phyloP scores from a whole-genome alignment of 2,797 vertebrate genomes.

The Natrix natrix region DNA sequence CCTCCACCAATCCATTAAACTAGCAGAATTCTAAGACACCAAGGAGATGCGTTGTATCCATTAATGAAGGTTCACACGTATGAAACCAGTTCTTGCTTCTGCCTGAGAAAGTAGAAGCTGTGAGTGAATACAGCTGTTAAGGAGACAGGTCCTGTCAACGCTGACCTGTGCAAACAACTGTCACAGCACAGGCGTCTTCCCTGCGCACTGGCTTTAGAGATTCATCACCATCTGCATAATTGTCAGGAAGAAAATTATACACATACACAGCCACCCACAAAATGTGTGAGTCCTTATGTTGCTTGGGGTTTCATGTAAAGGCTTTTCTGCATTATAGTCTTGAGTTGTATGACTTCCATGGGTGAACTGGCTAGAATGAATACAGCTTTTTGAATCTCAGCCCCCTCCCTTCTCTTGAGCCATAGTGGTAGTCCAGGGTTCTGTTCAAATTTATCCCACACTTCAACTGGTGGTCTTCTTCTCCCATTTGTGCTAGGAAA shows the following conservation, averaged over 20 bases:
- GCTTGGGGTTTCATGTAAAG: neutral
- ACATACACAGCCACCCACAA: neutral
- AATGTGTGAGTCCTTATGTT: neutral
- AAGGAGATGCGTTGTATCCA: neutral
- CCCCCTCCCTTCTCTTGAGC: neutral
- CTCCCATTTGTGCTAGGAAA: neutral
- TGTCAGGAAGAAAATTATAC: neutral
- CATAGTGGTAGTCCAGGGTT: neutral
- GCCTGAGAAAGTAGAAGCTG: conserved; percentile 31
- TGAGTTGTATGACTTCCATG: neutral
- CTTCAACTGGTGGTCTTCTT: neutral
- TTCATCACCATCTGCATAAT: conserved; percentile 6
- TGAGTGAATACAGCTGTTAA: conserved; percentile 33
- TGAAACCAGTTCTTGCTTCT: conserved; percentile 30
- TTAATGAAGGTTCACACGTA: neutral
- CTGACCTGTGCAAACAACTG: neutral
- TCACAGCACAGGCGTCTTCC: neutral
- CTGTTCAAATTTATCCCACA: neutral
- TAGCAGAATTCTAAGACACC: neutral
- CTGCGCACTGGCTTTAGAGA: conserved; percentile 4
- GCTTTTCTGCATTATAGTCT: neutral
- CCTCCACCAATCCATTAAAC: neutral
- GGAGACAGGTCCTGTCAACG: conserved; percentile 15
- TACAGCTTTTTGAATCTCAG: neutral
- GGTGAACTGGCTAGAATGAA: neutral